Base-by-base conservation (phyloP, 2,797 vertebrate species). In the Malacoctenus gilli region DNA sequence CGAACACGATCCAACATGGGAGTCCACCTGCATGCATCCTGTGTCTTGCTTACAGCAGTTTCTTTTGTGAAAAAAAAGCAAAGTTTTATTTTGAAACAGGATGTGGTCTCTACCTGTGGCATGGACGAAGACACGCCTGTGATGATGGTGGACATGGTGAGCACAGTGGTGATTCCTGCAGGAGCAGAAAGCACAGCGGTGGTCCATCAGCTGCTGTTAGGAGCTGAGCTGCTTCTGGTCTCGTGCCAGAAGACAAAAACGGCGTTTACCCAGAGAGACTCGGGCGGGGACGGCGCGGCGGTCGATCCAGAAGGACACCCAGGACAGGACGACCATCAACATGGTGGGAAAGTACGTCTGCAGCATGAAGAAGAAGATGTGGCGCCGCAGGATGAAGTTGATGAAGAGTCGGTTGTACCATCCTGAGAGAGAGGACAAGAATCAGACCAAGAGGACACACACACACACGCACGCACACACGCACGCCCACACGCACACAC, bases 221-320 rank as follows among this genome's bases (percentile, higher is more conserved):
- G 8, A 25, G 23, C 1, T 25, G 23, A 25, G 23, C 8, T 13
- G 3, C 4, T 3, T 37, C 7, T 9, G 8, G 7, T n/a, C 16
- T 14, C n/a, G 8, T 0, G 44, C n/a, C n/a, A n/a, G n/a, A n/a
- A n/a, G n/a, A n/a, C n/a, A n/a, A n/a, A n/a, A n/a, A n/a, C n/a
- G n/a, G 25, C 1, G 2, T 28, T 62, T 92, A 98, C 95, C 95
- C 72, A 96, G 83, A n/a, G 95, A 97, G 68, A 98, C 94, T 3
- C 94, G 92, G 13, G 95, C 95, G 9, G 95, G 94, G 44, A 96
- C 95, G 0, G 95, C 95, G 84, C 95, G 89, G 72, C 92, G 85
- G 81, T 96, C 94, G 61, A 96, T 96, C 95, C 94, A 96, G 84
- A 96, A 96, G 14, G 95, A 97, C 54, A 96, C 94, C 95, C 95